These are phyloP conservation scores for Tribolium madens DNA, from an alignment of 1,140 invertebrate genomes.

Conservation along the genomic window DNA sequence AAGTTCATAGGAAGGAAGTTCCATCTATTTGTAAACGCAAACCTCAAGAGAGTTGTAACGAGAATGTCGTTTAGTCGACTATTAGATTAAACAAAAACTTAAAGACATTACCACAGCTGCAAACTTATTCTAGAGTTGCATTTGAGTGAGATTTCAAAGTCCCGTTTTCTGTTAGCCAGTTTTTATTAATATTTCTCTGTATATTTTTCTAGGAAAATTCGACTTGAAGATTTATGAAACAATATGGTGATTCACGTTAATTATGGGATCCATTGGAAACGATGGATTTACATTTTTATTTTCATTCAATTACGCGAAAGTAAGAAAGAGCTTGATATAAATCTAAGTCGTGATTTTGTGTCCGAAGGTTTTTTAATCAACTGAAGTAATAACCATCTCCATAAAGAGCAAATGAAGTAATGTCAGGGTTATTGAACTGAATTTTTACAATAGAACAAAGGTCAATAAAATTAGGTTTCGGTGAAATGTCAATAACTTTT, in stretches of 20 bases:
- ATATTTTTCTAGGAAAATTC: too few relatives aligned
- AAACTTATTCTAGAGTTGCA: not conserved
- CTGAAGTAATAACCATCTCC: not conserved
- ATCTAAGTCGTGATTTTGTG: not conserved
- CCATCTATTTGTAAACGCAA: not conserved
- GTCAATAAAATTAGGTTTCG: too few relatives aligned
- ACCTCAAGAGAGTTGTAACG: not conserved
- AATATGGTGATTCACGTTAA: not conserved
- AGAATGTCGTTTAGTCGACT: not conserved
- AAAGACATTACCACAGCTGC: not conserved
- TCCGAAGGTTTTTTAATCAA: constrained; percentile 13
- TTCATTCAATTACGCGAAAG: constrained; percentile 20
- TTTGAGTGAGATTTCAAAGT: not conserved
- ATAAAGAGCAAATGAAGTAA: not conserved
- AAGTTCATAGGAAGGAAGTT: constrained; percentile 3
- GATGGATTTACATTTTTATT: constrained; percentile 29
- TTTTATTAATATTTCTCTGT: not conserved
- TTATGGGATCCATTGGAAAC: not conserved
- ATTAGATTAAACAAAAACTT: not conserved
- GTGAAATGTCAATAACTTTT: too few relatives aligned
- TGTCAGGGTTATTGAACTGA: not conserved
- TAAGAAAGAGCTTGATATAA: not conserved
- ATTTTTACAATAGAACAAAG: too few relatives aligned
- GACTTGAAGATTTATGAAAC: not conserved
- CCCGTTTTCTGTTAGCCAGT: not conserved